phyloP scores from a whole-genome alignment of 2,797 vertebrate genomes.

The Myripristis jacobus region DNA sequence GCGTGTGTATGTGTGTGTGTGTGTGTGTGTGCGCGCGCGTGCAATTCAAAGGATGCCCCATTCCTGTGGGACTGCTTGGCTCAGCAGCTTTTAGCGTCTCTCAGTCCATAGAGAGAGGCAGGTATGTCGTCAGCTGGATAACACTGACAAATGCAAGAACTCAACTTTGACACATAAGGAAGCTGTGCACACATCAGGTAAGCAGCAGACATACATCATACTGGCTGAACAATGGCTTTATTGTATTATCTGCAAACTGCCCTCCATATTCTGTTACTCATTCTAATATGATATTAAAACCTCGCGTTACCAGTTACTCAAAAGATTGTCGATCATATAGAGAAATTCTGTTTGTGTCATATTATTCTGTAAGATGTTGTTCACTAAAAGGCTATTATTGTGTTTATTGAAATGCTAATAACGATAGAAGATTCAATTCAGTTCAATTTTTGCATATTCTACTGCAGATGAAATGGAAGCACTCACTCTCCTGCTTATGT shows the following conservation, averaged over 20 bases:
- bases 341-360: no score
- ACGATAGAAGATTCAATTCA: no score
- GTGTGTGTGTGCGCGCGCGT: conserved; percentile 6
- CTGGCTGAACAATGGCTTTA: conserved; percentile 3
- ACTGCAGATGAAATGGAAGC: conserved; percentile 73
- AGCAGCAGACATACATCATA: conserved; percentile 42
- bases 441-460: not conserved
- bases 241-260: not conserved
- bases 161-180: conserved; percentile 32
- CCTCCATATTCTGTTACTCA: not conserved
- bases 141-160: conserved; percentile 35
- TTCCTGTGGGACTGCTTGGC: conserved; percentile 34
- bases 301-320: not conserved
- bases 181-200: conserved; percentile 58
- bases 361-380: no score
- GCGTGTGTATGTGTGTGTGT: no score
- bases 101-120: conserved; percentile 20
- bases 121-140: conserved; percentile 42
- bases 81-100: conserved; percentile 10
- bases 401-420: not conserved
- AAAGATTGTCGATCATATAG: not conserved
- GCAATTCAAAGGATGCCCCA: conserved; percentile 56
- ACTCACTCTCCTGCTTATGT: conserved; percentile 58
- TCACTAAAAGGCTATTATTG: no score
- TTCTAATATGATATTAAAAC: not conserved